These are phyloP conservation scores for Oceanites oceanicus DNA, from an alignment of 2,113 vertebrate species.

Conservation along the genomic window DNA sequence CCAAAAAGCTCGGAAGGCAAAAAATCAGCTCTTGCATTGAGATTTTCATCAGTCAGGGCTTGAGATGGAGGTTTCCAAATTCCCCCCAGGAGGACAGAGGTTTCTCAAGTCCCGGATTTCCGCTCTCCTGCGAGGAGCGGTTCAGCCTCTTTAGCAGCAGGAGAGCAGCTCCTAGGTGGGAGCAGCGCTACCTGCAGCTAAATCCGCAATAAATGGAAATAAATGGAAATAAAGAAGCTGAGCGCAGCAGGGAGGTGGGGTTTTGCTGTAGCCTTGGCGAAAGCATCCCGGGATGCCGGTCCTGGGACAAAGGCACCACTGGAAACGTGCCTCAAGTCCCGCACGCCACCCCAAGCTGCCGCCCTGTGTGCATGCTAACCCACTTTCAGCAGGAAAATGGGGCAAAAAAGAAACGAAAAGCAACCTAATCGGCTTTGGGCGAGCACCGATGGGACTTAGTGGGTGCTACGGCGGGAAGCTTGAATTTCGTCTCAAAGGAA, in stretches of 20 bases:
- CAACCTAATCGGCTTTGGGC: neutral
- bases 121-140: rapidly evolving
- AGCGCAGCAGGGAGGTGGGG: neutral
- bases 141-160: neutral
- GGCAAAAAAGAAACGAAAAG: neutral
- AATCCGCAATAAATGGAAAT: neutral
- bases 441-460: neutral
- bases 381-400: neutral
- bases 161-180: neutral
- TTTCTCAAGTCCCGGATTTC: neutral
- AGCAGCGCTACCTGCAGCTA: neutral
- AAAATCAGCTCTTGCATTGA: rapidly evolving
- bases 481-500: neutral
- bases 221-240: neutral
- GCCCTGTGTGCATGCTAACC: neutral
- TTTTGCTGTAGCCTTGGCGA: rapidly evolving
- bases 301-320: rapidly evolving
- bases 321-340: neutral
- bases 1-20: neutral
- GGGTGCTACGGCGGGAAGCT: neutral
- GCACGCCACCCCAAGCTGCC: rapidly evolving
- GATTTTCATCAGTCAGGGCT: neutral
- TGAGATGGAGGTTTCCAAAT: neutral
- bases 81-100: neutral
- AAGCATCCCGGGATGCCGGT: neutral